These are phyloP conservation scores for Sycophaga agraensis DNA, from an alignment of 1,140 invertebrate genomes.

Conservation along the genomic window DNA sequence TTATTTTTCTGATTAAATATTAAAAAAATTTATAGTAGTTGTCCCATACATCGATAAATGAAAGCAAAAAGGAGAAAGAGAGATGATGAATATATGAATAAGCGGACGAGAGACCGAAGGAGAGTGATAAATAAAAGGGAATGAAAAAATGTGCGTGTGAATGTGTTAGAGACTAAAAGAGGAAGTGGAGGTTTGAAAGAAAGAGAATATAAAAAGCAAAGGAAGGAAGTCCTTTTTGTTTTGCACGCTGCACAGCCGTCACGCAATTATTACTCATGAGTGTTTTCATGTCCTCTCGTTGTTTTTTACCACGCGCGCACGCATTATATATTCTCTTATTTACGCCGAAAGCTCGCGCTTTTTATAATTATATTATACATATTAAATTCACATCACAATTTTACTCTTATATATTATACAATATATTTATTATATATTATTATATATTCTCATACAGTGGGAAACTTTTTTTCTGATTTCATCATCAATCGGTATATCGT, in stretches of 20 bases:
- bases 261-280: constrained; percentile 47
- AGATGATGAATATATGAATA: neutral
- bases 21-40: neutral
- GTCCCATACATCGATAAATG: neutral
- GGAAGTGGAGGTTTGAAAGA: neutral
- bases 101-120: neutral
- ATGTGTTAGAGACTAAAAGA: neutral
- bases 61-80: constrained; percentile 1
- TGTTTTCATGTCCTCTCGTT: constrained; percentile 55
- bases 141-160: neutral
- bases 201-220: neutral
- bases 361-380: constrained; percentile 21
- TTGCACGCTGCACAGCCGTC: constrained; percentile 57
- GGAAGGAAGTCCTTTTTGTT: constrained; percentile 43
- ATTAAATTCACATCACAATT: constrained; percentile 14
- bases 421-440: neutral
- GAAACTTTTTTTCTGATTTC: too few species aligned
- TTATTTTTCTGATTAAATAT: neutral
- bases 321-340: constrained; percentile 38
- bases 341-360: constrained; percentile 46
- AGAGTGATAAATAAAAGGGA: neutral
- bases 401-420: constrained; percentile 2
- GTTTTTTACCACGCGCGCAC: constrained; percentile 43
- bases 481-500: too few species aligned
- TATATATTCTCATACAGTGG: neutral